Base-by-base conservation (phyloP, 2,888 invertebrate genomes). In the Brachynemurus nebulosus region DNA sequence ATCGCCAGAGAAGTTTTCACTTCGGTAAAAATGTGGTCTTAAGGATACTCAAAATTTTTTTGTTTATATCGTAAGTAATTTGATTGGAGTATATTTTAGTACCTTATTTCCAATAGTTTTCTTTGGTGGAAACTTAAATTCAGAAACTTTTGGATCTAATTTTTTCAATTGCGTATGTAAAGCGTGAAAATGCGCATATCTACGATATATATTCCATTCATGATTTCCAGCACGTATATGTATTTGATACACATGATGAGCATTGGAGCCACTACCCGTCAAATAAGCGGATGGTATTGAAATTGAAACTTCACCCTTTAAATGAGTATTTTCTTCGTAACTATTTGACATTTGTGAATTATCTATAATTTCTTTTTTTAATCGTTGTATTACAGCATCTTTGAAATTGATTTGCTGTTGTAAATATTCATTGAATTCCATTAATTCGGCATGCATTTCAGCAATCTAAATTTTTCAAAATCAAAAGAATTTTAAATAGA, bases 131-230 rank as follows among this genome's bases (percentile, higher is more conserved):
- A 96, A 93, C 59, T 89, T 86, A 59, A 90, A 86, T 4, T 78
- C 76, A 16, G 79, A 75, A 42, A 92, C 78, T 46, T 80, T 70
- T 1, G 82, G 75, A 59, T 89, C 86, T 58, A 83, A 76, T 59
- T 89, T 90, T 59, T 84, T 86, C 34, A 93, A 67, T 53, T 84
- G 80, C 48, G 77, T 76, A 61, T 95, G 90, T 20, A 95, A 68
- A 49, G 84, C 78, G 60, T 89, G 74, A 64, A 96, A 95, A 62
- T 95, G 92, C 6, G 90, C 84, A 60, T 95, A 96, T 57, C 96
- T 76, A 53, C 92, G 76, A 61, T 91, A 91, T n/a, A 95, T 80
- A 57, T 89, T 91, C 95, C 95, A 95, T 61, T 95, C 93, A 51
- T 89, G 90, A 55, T 82, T 79, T 37, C 83, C 78, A 42, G 90